Percentiles rank a stretch among this genome's conserved stretches.
Evolutionary conservation across 2,113 vertebrate genomes (phyloP).

Genomic region (Xenus cinereus): DNA sequence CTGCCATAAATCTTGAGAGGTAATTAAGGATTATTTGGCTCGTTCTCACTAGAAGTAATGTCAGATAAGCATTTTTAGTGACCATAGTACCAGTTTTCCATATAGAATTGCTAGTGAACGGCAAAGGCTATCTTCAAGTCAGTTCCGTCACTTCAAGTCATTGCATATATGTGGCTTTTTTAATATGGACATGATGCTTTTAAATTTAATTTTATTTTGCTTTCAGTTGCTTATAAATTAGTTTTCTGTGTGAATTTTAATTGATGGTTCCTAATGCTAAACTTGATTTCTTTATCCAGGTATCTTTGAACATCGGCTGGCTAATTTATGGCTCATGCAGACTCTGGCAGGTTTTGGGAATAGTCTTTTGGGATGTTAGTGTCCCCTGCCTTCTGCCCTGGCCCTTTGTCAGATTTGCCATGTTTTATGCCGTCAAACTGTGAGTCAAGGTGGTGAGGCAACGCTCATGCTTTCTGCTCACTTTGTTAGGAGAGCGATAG

Average conservation of each 20-base stretch:
- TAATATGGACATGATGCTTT: background rate
- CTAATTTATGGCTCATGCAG: background rate
- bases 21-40: slow-evolving; percentile 15
- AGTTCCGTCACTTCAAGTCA: background rate
- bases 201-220: background rate
- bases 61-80: slow-evolving; percentile 4
- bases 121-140: background rate
- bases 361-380: background rate
- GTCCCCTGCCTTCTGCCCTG: background rate
- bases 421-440: background rate
- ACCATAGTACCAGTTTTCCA: background rate
- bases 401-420: background rate
- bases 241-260: background rate
- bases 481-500: background rate
- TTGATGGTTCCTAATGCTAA: background rate
- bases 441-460: background rate
- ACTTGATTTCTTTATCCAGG: background rate
- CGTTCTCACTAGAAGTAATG: background rate
- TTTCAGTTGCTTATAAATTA: background rate
- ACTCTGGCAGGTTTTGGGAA: background rate
- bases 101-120: background rate
- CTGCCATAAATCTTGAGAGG: slow-evolving; percentile 18
- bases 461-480: background rate
- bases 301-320: background rate
- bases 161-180: background rate